Evolutionary conservation across 2,888 invertebrate species (phyloP), one percentile per base, ranked within the genome.

Genomic region (Piscicola geometra): DNA sequence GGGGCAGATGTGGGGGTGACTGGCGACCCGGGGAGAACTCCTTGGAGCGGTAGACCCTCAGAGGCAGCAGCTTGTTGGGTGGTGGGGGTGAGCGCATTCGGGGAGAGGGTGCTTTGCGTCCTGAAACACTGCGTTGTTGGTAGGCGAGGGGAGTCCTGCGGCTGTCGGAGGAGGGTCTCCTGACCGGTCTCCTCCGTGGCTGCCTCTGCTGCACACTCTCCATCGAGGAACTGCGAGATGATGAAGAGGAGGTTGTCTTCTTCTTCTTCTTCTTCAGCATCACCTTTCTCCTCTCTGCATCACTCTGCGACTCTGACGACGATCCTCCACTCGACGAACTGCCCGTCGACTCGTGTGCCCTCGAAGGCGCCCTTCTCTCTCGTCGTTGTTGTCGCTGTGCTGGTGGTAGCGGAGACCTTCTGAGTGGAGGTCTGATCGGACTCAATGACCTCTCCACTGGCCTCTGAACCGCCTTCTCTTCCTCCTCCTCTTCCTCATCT

Each of bases 121-220:
- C 35, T 1, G 73, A 73, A n/a, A 60, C 1, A 33, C 73, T 73
- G 0, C 60, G 32, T 30, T 28, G 60, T 28, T 73, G 73, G 56
- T 73, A 73, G 21, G 73, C 73, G 64, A 73, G 64, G 3, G 73
- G 73, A 25, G 73, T 73, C 30, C 35, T 30, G 5, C 73, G 25
- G 35, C 73, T 71, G 71, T 52, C 50, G 2, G 47, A 5, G 9
- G 71, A 52, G 28, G 28, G 52, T 21, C 52, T 25, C 1, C 28
- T 32, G 47, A n/a, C 25, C 28, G 21, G 25, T n/a, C 33, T 71
- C 52, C 52, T 30, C 9, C 52, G 47, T 41, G 30, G 28, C 15
- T 28, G 30, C 30, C 25, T 41, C 41, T 30, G n/a, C 25, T 70
- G 25, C 3, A 1, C 35, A 50, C 30, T 50, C 30, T 30, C 30